These are phyloP conservation scores for Ornithoptera alexandrae DNA, from an alignment of 2,888 invertebrate species.

Conservation along the genomic window DNA sequence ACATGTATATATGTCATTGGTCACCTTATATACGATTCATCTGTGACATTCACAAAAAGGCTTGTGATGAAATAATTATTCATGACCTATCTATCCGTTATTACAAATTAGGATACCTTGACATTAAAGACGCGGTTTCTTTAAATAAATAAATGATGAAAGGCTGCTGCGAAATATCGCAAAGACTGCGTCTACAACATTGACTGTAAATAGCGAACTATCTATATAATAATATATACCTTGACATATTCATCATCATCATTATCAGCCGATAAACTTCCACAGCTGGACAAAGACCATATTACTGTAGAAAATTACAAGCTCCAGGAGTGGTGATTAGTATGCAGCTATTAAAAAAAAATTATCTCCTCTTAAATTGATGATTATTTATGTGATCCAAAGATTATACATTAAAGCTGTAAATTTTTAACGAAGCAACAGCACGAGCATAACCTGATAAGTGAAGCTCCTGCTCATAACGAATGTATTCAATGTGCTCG, in stretches of 20 bases:
- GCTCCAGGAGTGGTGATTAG: not conserved
- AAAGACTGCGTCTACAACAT: not conserved
- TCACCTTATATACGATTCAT: no score
- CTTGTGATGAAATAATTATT: conserved; percentile 2
- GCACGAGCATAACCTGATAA: no score
- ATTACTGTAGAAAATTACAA: not conserved
- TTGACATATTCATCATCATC: no score
- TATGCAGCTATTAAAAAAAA: not conserved
- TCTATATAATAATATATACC: not conserved
- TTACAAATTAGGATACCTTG: conserved; percentile 22
- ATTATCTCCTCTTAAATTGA: no score
- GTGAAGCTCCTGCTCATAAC: no score
- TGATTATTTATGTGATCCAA: not conserved
- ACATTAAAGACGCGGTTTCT: conserved; percentile 20
- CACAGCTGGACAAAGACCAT: not conserved
- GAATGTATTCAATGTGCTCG: no score
- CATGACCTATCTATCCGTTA: conserved; percentile 2
- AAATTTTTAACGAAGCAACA: no score
- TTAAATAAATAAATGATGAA: conserved; percentile 21
- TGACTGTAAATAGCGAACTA: not conserved
- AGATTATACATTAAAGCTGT: not conserved
- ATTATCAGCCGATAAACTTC: not conserved
- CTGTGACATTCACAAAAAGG: not conserved
- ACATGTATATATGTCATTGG: no score
- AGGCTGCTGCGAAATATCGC: not conserved